Conservation (phyloP, 2,888 invertebrate genomes). For the Drosophila recens region DNA sequence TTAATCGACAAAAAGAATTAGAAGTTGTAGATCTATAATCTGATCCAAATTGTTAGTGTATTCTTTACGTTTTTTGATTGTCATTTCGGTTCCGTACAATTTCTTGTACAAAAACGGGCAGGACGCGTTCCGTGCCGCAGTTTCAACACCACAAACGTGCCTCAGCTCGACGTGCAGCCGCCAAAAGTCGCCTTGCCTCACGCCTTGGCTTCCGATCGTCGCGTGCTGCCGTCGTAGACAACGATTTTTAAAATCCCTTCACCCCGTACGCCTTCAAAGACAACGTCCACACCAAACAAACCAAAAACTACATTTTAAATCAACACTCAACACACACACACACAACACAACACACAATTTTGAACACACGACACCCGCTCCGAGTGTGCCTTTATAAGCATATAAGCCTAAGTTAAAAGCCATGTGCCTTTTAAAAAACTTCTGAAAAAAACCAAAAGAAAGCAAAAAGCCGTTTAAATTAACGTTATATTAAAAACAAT, state of each 20-base stretch:
- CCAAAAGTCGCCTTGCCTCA: constrained; percentile 41
- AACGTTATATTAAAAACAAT: constrained; percentile 30
- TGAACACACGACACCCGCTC: constrained; percentile 43
- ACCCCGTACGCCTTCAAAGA: constrained; percentile 53
- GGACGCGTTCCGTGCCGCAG: constrained; percentile 61
- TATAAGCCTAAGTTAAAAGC: constrained; percentile 41
- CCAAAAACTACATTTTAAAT: constrained; percentile 31
- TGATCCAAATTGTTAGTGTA: constrained; percentile 56
- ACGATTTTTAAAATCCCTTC: constrained; percentile 78
- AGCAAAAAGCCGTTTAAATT: constrained; percentile 12
- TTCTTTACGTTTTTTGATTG: constrained; percentile 44
- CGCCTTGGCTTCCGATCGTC: constrained; percentile 50
- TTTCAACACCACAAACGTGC: constrained; percentile 81
- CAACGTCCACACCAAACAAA: constrained; percentile 12
- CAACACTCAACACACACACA: constrained; percentile 41
- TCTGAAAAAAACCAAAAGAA: constrained; percentile 27
- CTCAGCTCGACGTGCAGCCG: constrained; percentile 75
- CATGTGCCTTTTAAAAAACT: constrained; percentile 70
- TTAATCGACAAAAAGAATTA: constrained; percentile 34
- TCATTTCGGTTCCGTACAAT: constrained; percentile 73
- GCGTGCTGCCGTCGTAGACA: constrained; percentile 72
- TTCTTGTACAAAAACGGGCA: constrained; percentile 69
- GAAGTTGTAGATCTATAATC: constrained; percentile 13
- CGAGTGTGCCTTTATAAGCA: constrained; percentile 67
- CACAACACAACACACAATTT: constrained; percentile 36